Evolutionary conservation across 1,140 invertebrate species (phyloP).

Genomic region (Brachionus asplanchnoidis): DNA sequence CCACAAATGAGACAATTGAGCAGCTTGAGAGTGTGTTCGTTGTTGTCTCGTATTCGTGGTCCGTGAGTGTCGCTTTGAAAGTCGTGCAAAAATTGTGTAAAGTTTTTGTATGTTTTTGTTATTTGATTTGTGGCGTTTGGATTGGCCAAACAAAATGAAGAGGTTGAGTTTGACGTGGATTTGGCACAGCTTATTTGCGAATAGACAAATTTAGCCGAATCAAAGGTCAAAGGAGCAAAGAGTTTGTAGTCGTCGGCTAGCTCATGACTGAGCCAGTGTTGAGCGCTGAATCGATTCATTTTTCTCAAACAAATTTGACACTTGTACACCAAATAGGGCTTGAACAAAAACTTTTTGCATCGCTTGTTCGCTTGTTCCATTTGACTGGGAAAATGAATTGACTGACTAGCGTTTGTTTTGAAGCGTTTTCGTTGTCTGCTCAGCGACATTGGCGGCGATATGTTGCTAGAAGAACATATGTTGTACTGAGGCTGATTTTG

Average conservation of each 20-base stretch:
- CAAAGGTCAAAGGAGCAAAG: background rate
- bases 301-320: conserved; percentile 12
- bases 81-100: background rate
- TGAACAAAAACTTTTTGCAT: background rate
- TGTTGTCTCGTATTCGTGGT: background rate
- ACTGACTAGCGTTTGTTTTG: conserved; percentile 5
- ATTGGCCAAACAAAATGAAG: too few relatives aligned
- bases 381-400: background rate
- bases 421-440: conserved; percentile 11
- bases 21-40: background rate
- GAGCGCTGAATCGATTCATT: background rate
- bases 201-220: background rate
- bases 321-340: conserved; percentile 17
- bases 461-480: background rate
- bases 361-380: background rate
- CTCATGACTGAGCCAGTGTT: conserved; percentile 26
- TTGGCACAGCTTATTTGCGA: conserved; percentile 21
- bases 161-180: background rate
- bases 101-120: background rate
- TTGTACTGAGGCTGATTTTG: background rate
- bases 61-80: background rate
- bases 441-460: background rate
- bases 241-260: background rate
- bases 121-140: background rate
- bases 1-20: conserved; percentile 33